Evolutionary conservation across 2,113 vertebrate species (phyloP).

Genomic region (Podiceps cristatus): DNA sequence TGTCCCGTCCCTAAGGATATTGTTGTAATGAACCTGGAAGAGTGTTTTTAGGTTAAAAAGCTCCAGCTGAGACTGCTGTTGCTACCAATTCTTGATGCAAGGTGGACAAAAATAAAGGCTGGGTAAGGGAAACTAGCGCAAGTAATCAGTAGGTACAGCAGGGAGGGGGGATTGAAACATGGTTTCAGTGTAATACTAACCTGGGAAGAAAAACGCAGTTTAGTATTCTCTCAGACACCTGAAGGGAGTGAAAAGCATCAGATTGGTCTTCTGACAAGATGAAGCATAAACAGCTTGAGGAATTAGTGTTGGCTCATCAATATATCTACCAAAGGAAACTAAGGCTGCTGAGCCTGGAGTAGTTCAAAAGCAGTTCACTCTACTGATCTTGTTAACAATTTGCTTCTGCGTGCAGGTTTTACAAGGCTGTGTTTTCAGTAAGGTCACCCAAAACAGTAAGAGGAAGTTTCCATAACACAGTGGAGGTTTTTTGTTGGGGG

Average conservation of each 20-base stretch:
- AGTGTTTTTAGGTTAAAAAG: neutral
- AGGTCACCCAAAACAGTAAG: neutral
- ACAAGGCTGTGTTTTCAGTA: neutral
- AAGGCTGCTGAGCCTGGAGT: neutral
- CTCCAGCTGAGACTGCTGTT: neutral
- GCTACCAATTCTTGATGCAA: neutral
- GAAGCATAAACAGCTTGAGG: neutral
- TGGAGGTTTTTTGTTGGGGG: neutral
- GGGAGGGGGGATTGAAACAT: neutral
- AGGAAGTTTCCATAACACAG: neutral
- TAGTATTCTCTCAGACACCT: neutral
- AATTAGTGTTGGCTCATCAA: constrained; percentile 4
- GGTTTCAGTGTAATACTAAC: neutral
- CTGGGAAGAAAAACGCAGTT: neutral
- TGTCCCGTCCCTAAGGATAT: neutral
- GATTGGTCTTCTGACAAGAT: neutral
- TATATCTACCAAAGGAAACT: neutral
- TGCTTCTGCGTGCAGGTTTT: neutral
- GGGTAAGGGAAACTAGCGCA: neutral
- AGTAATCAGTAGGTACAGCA: neutral
- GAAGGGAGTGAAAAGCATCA: neutral
- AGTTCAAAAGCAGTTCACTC: neutral
- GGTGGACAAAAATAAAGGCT: neutral
- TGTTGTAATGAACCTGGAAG: neutral
- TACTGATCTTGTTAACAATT: neutral